Conservation (phyloP, 37 sponge, comb jelly and placozoan genomes). For the Chondrilla cf. caribensis region DNA sequence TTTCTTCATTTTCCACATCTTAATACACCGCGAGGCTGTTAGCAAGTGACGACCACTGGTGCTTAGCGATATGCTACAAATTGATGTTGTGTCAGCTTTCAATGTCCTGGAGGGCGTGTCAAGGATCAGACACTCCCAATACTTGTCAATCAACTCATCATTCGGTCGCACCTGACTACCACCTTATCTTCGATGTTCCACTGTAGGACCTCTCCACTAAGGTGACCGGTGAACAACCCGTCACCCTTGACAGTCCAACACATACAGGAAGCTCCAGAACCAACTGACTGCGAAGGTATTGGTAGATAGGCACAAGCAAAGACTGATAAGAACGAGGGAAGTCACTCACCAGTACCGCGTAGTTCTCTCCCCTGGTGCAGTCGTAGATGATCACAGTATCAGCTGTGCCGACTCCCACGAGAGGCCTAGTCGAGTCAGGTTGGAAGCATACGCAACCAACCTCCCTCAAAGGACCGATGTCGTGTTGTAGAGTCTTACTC, state of each 20-base stretch:
- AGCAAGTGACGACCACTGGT: neutral
- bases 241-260: conserved; percentile 3
- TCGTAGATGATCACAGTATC: neutral
- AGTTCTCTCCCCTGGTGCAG: neutral
- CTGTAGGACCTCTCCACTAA: neutral
- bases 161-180: neutral
- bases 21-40: neutral
- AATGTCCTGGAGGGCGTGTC: neutral
- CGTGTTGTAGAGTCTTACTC: neutral
- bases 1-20: neutral
- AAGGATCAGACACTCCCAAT: neutral
- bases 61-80: neutral
- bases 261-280: neutral
- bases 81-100: neutral
- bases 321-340: too few relatives aligned
- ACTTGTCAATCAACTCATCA: neutral
- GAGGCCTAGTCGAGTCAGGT: neutral
- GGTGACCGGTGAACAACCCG: neutral
- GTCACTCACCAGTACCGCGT: neutral
- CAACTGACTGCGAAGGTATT: too few relatives aligned
- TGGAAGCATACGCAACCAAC: neutral
- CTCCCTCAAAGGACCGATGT: neutral
- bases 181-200: neutral
- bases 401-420: neutral
- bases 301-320: too few relatives aligned